Evolutionary conservation across 2,888 invertebrate species (phyloP), one percentile per base, ranked within the genome.

Genomic region (Lasioglossum zephyrum): DNA sequence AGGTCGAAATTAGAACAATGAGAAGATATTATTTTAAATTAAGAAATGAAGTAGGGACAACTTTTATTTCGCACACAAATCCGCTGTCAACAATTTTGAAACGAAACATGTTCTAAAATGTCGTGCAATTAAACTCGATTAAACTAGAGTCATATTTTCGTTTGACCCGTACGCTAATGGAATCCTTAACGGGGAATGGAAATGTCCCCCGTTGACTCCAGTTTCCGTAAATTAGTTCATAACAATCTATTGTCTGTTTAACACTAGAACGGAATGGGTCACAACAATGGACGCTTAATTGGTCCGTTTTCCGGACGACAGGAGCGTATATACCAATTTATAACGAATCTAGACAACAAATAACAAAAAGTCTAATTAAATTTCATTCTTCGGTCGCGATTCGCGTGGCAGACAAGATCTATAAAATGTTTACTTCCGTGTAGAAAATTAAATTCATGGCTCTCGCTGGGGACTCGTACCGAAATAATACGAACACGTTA

Each of bases 201-300:
- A 69, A 69, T 69, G 69, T 69, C 69, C 18, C 39, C 18, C 39
- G 36, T 69, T 18, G 69, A 69, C 22, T 39, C 36, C 69, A 4
- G 39, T 69, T 69, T 69, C 69, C 69, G 39, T 69, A 39, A 69
- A 69, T 69, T 69, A 69, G 39, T 69, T 39, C 69, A 69, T 69
- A 39, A 36, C 69, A 69, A 69, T 69, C 63, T 31, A 63, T 63
- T 63, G 63, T 63, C 69, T 18, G 69, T 39, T 39, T 39, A 39
- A 69, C 69, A 39, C 39, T 39, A 36, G 69, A 39, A 69, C 31
- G 39, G 69, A 39, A 36, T 39, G 69, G 69, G 69, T 39, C 39
- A 69, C 39, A 63, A 63, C 63, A 69, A 69, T 69, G n/a, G 44
- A 16, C 26, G 47, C 22, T 6, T 70, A 26, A 69, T 69, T 69